Conservation (phyloP, 1,140 invertebrate species). For the Drosophila watanabei region DNA sequence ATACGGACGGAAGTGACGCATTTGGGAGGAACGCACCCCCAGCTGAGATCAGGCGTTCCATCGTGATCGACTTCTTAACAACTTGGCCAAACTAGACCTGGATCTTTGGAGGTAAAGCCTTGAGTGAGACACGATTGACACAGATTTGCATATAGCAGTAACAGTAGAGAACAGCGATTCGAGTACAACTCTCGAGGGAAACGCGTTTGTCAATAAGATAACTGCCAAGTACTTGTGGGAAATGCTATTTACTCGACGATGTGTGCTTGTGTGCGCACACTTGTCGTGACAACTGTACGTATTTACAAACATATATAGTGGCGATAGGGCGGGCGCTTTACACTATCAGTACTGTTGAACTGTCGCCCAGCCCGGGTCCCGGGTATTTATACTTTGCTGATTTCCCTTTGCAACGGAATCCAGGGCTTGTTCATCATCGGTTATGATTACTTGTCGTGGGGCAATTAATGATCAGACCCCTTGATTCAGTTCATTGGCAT, state of each 20-base stretch:
- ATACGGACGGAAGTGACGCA: conserved; percentile 56
- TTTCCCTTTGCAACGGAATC: neutral
- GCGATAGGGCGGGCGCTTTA: conserved; percentile 30
- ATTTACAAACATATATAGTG: conserved; percentile 20
- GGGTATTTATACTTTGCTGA: conserved; percentile 12
- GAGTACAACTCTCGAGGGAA: conserved; percentile 32
- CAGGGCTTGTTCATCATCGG: neutral
- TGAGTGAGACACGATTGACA: conserved; percentile 47
- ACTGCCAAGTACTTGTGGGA: conserved; percentile 40
- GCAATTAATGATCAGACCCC: conserved; percentile 15
- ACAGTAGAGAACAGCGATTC: neutral
- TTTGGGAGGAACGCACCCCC: conserved; percentile 33
- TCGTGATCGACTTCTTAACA: conserved; percentile 18
- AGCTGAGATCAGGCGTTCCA: conserved; percentile 22
- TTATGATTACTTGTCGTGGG: conserved; percentile 10
- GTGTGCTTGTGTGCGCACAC: conserved; percentile 4
- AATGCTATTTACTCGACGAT: conserved; percentile 38
- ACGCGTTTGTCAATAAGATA: conserved; percentile 49
- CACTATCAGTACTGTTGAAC: conserved; percentile 35
- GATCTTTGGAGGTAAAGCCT: conserved; percentile 24
- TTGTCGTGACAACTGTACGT: conserved; percentile 19
- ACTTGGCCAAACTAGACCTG: neutral
- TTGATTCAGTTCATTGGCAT: conserved; percentile 67
- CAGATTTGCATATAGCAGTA: conserved; percentile 44
- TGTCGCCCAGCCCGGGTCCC: conserved; percentile 3